Evolutionary conservation across 2,797 vertebrate genomes (phyloP).

Genomic region (Ibycter americanus): DNA sequence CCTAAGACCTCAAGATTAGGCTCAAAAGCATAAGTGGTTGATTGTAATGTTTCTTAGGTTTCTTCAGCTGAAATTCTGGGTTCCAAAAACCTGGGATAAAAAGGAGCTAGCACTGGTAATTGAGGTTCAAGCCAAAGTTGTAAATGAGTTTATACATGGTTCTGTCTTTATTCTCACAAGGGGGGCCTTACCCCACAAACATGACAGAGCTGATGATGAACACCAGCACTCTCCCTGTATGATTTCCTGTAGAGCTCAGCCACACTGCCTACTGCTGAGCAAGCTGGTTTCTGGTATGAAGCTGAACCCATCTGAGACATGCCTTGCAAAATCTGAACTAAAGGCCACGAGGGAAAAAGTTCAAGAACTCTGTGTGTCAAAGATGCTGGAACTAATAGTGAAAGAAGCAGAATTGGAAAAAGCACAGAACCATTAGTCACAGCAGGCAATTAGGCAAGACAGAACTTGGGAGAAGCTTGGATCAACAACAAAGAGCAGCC

Average conservation of each 20-base stretch:
- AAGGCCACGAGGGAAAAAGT: not conserved
- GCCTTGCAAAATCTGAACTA: not conserved
- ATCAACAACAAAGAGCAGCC: slow-evolving; percentile 14
- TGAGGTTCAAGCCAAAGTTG: not conserved
- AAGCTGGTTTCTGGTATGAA: not conserved
- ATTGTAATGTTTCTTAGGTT: not conserved
- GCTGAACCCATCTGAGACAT: not conserved
- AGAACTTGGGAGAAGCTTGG: slow-evolving; percentile 6
- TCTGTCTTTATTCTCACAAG: not conserved
- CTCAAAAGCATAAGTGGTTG: not conserved
- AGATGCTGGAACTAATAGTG: not conserved
- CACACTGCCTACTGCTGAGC: not conserved
- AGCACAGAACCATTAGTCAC: not conserved
- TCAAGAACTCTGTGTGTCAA: not conserved
- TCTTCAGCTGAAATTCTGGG: not conserved
- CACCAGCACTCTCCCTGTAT: fast-evolving
- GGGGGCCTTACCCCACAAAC: fast-evolving
- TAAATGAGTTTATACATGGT: not conserved
- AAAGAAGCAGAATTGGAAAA: not conserved
- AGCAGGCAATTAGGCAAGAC: not conserved
- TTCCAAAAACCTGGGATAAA: not conserved
- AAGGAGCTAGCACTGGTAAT: not conserved
- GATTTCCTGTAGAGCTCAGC: not conserved
- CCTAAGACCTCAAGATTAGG: not conserved
- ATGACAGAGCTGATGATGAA: fast-evolving